Conservation (phyloP, 1,140 invertebrate species). For the Samia ricini region DNA sequence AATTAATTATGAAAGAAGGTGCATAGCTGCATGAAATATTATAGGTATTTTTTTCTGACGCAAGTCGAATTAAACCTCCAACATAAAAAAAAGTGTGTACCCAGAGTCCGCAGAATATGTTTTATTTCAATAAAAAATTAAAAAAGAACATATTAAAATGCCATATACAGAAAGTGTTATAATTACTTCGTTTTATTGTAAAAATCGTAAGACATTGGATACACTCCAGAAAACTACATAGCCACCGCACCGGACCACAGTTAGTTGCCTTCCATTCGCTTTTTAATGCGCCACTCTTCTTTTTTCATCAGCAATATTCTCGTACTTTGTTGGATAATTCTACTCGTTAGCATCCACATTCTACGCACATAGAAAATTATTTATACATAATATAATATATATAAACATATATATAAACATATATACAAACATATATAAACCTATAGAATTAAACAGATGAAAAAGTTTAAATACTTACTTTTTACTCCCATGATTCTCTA, state of each 20-base stretch:
- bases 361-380: background rate
- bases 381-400: background rate
- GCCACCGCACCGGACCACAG: background rate
- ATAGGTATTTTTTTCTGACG: no score
- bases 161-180: no score
- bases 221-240: background rate
- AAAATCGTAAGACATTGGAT: constrained; percentile 6
- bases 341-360: constrained; percentile 14
- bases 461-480: no score
- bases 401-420: background rate
- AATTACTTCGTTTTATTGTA: no score
- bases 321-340: constrained; percentile 16
- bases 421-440: background rate
- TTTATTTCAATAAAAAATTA: background rate
- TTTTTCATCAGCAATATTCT: constrained; percentile 9
- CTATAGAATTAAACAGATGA: background rate
- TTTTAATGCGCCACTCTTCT: background rate
- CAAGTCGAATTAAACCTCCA: no score
- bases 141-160: background rate
- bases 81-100: no score
- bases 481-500: no score
- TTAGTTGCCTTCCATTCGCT: constrained; percentile 1
- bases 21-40: no score
- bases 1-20: no score
- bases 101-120: no score